Base-by-base conservation (phyloP, 2,797 vertebrate species). In the Lithobates pipiens region DNA sequence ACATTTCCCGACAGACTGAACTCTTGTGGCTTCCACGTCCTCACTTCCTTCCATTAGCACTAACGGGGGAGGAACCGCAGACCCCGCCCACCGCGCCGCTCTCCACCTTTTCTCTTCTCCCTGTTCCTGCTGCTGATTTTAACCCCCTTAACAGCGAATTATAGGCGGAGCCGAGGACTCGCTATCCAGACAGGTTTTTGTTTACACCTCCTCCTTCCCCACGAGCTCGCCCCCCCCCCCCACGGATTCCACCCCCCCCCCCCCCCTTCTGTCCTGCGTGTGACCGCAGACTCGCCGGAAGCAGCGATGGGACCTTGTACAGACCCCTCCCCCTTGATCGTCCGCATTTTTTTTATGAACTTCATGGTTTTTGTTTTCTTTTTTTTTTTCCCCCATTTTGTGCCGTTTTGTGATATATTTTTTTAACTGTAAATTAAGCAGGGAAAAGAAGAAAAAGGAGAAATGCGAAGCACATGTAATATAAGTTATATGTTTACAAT, bases 401-500 rank as follows among this genome's bases (percentile, higher is more conserved):
- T 90, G 90, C 77, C 72, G 88, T 89, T 91, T 87, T 77, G 68
- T 87, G 88, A 92, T 91, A 91, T 95, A 96, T 36, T 75, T 27
- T 67, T 46, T 46, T 76, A 46, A 68, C 71, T 73, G 94, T 96
- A 95, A 96, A 96, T 91, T 25, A 96, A 96, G 96, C 97, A 95
- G 96, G 86, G 84, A 84, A 89, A 92, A 89, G 90, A 88, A 78
- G 86, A 87, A 89, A 84, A 91, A 89, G 82, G 92, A 92, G 94
- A 94, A 69, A 73, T 95, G 96, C 95, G 97, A 99, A 99, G 98
- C 98, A 99, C 97, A 98, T 99, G 97, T 99, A 98, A 96, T 96
- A 98, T 98, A 99, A 96, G 96, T 95, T 94, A 92, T 98, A 98
- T 97, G 98, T 99, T 99, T 99, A 98, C 97, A 97, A 96, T 97